A percentile compares a stretch with the other conserved stretches of the same genome.
These are phyloP conservation scores for Peromyscus polionotus DNA, from an alignment of 2,113 vertebrate genomes.

Conservation along the genomic window DNA sequence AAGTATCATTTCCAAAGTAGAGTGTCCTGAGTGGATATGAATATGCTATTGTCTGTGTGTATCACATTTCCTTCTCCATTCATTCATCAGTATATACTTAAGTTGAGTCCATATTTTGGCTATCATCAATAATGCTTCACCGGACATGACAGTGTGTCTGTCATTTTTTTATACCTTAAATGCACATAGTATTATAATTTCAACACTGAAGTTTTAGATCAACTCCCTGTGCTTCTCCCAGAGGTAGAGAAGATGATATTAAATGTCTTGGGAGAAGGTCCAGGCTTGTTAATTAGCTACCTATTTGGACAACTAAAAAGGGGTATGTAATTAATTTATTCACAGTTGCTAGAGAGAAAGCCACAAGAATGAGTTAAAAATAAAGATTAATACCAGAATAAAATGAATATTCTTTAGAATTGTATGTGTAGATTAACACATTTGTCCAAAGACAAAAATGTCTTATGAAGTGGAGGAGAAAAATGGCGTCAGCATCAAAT, in stretches of 20 bases:
- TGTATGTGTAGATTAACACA: background rate
- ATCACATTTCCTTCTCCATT: background rate
- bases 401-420: constrained; percentile 47
- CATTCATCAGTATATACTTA: background rate
- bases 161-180: constrained; percentile 28
- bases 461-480: background rate
- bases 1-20: background rate
- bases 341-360: constrained; percentile 22
- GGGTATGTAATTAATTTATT: constrained; percentile 38
- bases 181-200: constrained; percentile 13
- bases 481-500: background rate
- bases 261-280: constrained; percentile 9
- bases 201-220: background rate
- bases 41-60: background rate
- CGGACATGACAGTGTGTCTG: background rate
- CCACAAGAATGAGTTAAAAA: background rate
- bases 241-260: constrained; percentile 18
- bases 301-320: constrained; percentile 43
- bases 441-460: constrained; percentile 12
- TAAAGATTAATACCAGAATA: constrained; percentile 14
- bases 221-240: background rate
- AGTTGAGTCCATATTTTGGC: background rate
- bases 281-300: constrained; percentile 41
- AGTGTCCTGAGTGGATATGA: background rate
- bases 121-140: background rate